A percentile compares a stretch with the other conserved stretches of the same genome.
Conservation (phyloP, 23 tunicate species). For the Phallusia fumigata region DNA sequence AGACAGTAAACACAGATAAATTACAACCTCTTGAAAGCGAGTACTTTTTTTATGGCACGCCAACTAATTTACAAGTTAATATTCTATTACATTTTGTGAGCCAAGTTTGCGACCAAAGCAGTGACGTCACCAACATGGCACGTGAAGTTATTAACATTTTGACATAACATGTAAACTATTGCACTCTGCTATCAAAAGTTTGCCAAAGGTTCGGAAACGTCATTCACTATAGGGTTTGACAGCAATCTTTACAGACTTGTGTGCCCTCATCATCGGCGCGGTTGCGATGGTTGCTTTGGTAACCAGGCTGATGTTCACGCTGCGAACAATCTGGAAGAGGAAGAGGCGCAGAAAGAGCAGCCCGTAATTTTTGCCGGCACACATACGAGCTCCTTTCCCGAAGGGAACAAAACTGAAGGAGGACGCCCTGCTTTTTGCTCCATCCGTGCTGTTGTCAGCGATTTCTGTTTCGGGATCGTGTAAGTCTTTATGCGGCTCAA, state of each 20-base stretch:
- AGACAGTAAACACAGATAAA: too few species aligned
- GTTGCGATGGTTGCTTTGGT: slow-evolving; percentile 15
- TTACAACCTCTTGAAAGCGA: too few species aligned
- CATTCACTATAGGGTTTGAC: slow-evolving; percentile 8
- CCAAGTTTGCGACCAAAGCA: too few species aligned
- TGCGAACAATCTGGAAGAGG: slow-evolving; percentile 59
- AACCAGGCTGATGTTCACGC: slow-evolving; percentile 29
- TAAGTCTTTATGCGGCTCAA: slow-evolving; percentile 57
- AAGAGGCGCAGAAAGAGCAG: slow-evolving; percentile 61
- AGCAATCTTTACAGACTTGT: slow-evolving; percentile 54
- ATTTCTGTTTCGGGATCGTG: neutral
- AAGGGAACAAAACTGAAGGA: slow-evolving; percentile 82
- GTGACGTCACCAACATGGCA: too few species aligned
- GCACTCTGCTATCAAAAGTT: too few species aligned
- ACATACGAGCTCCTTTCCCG: slow-evolving; percentile 91
- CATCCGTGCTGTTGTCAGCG: neutral
- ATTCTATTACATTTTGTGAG: too few species aligned
- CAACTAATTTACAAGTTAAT: too few species aligned
- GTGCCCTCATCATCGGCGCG: slow-evolving; percentile 87
- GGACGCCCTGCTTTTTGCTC: neutral
- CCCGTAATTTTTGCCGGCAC: slow-evolving; percentile 92
- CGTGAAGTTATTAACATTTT: too few species aligned
- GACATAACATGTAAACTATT: too few species aligned
- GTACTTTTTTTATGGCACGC: too few species aligned
- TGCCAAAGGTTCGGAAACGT: too few species aligned